Evolutionary conservation across 2,113 vertebrate genomes (phyloP).

Genomic region (Elaphurus davidianus): DNA sequence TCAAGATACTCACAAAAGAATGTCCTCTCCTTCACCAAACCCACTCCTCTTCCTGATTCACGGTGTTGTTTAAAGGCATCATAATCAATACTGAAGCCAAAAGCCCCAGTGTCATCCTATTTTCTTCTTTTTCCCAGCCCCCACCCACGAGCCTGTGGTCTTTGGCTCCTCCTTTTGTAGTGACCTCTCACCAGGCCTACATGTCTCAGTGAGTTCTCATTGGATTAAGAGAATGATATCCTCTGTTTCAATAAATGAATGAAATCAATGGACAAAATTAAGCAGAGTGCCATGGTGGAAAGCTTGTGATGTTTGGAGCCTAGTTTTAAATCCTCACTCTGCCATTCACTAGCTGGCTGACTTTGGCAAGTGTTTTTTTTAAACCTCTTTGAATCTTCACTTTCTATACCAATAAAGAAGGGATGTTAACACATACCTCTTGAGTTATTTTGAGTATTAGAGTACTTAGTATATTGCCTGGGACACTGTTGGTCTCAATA

Average conservation of each 20-base stretch:
- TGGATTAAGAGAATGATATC: neutral
- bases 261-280: neutral
- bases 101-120: neutral
- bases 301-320: neutral
- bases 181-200: neutral
- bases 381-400: neutral
- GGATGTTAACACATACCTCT: neutral
- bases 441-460: neutral
- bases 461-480: neutral
- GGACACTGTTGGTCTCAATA: neutral
- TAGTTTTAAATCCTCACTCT: neutral
- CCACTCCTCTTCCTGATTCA: neutral
- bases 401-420: neutral
- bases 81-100: neutral
- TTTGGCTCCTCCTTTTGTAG: neutral
- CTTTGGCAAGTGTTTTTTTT: neutral
- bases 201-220: neutral
- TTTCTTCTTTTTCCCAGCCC: neutral
- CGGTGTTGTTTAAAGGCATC: neutral
- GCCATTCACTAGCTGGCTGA: neutral
- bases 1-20: neutral
- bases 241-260: neutral
- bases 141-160: neutral
- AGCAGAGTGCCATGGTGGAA: neutral
- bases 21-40: neutral